Evolutionary conservation across 2,888 invertebrate genomes (phyloP).

Genomic region (Dicyrtoma fusca): DNA sequence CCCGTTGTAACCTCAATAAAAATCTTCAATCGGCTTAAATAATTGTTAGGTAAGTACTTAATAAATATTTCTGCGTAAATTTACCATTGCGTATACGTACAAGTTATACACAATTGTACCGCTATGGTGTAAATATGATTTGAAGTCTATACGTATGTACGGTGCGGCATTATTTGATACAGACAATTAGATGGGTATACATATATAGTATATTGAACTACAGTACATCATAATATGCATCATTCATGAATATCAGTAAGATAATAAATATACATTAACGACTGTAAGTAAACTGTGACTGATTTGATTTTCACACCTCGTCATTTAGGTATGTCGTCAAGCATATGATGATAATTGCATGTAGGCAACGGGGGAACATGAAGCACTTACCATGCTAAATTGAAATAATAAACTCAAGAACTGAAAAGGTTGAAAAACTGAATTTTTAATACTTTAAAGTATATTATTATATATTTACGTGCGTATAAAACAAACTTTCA

Average conservation of each 20-base stretch:
- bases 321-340: no score
- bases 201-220: no score
- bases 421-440: neutral
- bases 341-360: no score
- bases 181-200: no score
- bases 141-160: slow-evolving; percentile 1
- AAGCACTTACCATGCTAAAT: neutral
- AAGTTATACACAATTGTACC: neutral
- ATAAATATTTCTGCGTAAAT: neutral
- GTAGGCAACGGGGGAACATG: neutral
- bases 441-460: neutral
- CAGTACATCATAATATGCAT: no score
- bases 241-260: no score
- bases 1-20: slow-evolving; percentile 11
- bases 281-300: no score
- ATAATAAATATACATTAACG: no score
- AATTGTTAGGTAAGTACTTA: no score
- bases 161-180: neutral
- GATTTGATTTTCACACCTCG: no score
- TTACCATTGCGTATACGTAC: neutral
- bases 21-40: neutral
- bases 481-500: no score
- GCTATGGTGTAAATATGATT: neutral
- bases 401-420: neutral
- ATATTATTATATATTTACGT: neutral